phyloP scores from a whole-genome alignment of 1,140 invertebrate genomes.

The Adelges cooleyi region DNA sequence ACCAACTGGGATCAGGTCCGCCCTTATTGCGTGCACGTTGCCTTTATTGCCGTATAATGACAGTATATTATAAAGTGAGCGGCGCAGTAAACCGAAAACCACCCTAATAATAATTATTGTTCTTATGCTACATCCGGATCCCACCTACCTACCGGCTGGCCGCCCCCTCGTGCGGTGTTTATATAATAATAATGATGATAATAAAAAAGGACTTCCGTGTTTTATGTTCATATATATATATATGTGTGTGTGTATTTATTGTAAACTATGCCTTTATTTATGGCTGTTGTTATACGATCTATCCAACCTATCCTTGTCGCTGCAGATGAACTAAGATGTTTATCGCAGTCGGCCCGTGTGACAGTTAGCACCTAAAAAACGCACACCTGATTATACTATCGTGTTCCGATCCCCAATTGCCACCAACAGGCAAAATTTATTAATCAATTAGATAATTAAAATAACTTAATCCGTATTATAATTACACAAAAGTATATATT shows the following conservation, averaged over 20 bases:
- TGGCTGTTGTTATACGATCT: neutral
- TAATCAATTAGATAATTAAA: constrained; percentile 8
- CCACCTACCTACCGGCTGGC: no score
- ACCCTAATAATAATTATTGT: neutral
- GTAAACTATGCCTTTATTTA: neutral
- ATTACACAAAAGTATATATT: no score
- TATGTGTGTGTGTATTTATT: neutral
- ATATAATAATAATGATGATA: no score
- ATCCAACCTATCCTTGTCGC: neutral
- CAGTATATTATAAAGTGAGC: neutral
- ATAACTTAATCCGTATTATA: neutral
- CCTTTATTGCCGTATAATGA: neutral
- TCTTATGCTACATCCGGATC: no score
- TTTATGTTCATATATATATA: neutral
- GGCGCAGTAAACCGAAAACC: neutral
- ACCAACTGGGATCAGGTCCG: constrained; percentile 7
- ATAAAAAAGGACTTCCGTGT: constrained; percentile 15
- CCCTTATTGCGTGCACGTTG: neutral
- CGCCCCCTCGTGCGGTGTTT: no score
- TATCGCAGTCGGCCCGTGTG: neutral
- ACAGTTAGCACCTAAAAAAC: neutral
- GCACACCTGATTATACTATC: neutral
- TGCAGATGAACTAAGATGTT: neutral
- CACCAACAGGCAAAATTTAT: neutral
- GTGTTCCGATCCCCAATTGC: no score